A percentile compares a stretch with the other conserved stretches of the same genome.
Evolutionary conservation across 2,113 vertebrate genomes (phyloP).

Genomic region (Hystrix cristata): DNA sequence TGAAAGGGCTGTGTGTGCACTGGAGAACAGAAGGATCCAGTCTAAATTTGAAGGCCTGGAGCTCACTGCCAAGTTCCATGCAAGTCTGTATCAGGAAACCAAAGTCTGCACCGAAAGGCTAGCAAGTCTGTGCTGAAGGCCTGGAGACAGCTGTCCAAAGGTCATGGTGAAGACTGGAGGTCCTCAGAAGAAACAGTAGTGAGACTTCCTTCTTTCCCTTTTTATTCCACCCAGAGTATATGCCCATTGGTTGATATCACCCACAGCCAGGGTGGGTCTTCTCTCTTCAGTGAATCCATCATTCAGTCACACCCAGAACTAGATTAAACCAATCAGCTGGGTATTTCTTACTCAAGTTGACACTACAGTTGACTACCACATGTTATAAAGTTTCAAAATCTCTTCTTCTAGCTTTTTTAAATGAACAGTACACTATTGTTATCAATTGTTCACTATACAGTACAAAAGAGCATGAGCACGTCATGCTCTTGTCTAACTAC

Average conservation of each 20-base stretch:
- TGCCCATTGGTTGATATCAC: not conserved
- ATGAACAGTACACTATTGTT: not conserved
- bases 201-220: not conserved
- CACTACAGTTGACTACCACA: not conserved
- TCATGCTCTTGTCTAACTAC: not conserved
- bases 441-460: not conserved
- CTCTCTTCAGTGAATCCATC: not conserved
- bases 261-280: not conserved
- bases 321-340: not conserved
- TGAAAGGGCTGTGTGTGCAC: not conserved
- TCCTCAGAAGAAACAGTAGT: not conserved
- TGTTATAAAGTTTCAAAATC: not conserved
- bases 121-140: not conserved
- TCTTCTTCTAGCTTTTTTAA: not conserved
- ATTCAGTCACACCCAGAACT: not conserved
- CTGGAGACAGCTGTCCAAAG: not conserved
- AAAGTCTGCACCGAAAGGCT: not conserved
- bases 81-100: not conserved
- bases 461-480: too few relatives aligned
- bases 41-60: not conserved
- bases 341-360: not conserved
- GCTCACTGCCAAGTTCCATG: not conserved
- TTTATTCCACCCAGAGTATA: not conserved
- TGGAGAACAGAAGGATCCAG: not conserved
- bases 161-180: not conserved